Evolutionary conservation across 2,113 vertebrate genomes (phyloP).

Genomic region (Shinisaurus crocodilurus): DNA sequence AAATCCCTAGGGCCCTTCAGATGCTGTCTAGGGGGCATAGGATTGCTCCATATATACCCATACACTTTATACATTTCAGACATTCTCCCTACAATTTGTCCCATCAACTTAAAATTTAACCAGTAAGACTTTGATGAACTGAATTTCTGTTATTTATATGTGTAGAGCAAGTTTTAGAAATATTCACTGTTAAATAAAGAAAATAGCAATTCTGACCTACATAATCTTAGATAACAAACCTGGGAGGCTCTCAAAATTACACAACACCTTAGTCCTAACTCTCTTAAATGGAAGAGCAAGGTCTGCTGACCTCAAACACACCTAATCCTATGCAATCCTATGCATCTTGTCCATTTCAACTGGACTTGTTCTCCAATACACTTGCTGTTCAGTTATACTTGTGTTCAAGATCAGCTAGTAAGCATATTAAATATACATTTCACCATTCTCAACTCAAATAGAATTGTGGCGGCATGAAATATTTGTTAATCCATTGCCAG

Average conservation of each 20-base stretch:
- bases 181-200: no score
- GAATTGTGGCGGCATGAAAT: constrained; percentile 12
- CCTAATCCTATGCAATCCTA: neutral
- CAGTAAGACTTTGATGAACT: neutral
- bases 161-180: neutral
- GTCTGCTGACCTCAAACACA: neutral
- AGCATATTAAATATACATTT: neutral
- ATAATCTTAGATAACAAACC: no score
- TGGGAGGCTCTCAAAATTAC: neutral
- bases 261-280: neutral
- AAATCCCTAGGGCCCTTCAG: no score
- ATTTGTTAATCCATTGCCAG: neutral
- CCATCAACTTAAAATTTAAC: neutral
- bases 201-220: no score
- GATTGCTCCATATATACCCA: no score
- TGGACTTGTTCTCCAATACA: neutral
- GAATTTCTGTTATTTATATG: neutral
- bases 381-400: neutral
- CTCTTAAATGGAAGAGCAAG: neutral
- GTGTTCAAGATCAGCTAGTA: neutral
- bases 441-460: constrained; percentile 30
- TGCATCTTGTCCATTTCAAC: neutral
- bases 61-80: neutral
- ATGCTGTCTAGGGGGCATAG: no score
- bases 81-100: neutral